Conservation (phyloP, 2,113 vertebrate genomes). For the Procavia capensis region DNA sequence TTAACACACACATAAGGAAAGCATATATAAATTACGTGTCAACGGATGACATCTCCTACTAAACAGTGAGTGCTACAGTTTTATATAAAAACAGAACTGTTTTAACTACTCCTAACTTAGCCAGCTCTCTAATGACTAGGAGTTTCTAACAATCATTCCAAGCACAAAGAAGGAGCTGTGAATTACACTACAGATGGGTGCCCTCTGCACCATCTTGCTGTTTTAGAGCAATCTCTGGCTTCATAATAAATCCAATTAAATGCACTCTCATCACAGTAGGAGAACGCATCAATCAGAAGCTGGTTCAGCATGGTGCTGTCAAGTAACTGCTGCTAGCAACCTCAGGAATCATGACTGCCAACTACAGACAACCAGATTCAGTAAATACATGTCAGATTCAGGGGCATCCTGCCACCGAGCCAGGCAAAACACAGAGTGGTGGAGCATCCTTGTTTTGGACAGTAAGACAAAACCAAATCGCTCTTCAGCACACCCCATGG, state of each 20-base stretch:
- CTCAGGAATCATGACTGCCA: background rate
- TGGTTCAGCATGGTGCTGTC: constrained; percentile 4
- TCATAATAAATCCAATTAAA: constrained; percentile 53
- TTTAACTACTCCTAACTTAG: constrained; percentile 15
- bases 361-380: constrained; percentile 11
- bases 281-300: background rate
- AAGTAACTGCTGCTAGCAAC: background rate
- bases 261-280: background rate
- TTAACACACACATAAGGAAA: constrained; percentile 47
- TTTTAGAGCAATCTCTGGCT: constrained; percentile 16
- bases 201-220: constrained; percentile 36
- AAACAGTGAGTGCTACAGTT: constrained; percentile 29
- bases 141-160: constrained; percentile 22
- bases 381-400: background rate
- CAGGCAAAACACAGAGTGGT: background rate
- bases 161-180: background rate
- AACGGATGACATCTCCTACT: background rate
- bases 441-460: background rate
- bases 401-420: background rate
- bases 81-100: background rate
- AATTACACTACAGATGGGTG: constrained; percentile 16
- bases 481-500: background rate
- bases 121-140: background rate
- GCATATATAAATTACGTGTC: background rate
- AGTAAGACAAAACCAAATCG: background rate